Evolutionary conservation across 2,888 invertebrate species (phyloP).

Genomic region (Erynnis tages): DNA sequence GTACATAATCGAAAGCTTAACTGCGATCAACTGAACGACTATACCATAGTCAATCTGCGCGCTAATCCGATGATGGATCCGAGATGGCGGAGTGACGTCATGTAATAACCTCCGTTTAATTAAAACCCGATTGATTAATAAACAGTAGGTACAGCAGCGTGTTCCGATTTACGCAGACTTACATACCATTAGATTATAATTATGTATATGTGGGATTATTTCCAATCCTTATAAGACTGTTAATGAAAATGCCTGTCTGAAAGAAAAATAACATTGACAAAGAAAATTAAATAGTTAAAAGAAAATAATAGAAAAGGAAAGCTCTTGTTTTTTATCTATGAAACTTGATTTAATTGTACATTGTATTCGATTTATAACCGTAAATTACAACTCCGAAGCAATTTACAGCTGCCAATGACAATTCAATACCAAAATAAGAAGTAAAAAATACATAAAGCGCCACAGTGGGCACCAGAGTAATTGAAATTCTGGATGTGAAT

Average conservation of each 20-base stretch:
- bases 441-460: background rate
- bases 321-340: background rate
- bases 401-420: background rate
- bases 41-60: conserved; percentile 18
- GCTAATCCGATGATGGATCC: conserved; percentile 23
- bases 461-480: background rate
- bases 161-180: conserved; percentile 7
- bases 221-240: too few relatives aligned
- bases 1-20: conserved; percentile 14
- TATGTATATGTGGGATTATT: too few relatives aligned
- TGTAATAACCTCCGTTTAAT: conserved; percentile 53
- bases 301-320: background rate
- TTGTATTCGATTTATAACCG: too few relatives aligned
- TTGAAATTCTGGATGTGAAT: conserved; percentile 21
- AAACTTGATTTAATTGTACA: background rate
- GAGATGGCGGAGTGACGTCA: conserved; percentile 30
- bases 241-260: too few relatives aligned
- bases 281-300: too few relatives aligned
- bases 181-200: conserved; percentile 11
- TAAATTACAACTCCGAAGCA: background rate
- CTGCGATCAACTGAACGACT: conserved; percentile 4
- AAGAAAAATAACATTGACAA: too few relatives aligned
- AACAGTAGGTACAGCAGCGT: conserved; percentile 41
- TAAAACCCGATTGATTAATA: conserved; percentile 53
- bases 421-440: conserved; percentile 1